Conservation (phyloP, 2,888 invertebrate genomes). For the Dioctria linearis region DNA sequence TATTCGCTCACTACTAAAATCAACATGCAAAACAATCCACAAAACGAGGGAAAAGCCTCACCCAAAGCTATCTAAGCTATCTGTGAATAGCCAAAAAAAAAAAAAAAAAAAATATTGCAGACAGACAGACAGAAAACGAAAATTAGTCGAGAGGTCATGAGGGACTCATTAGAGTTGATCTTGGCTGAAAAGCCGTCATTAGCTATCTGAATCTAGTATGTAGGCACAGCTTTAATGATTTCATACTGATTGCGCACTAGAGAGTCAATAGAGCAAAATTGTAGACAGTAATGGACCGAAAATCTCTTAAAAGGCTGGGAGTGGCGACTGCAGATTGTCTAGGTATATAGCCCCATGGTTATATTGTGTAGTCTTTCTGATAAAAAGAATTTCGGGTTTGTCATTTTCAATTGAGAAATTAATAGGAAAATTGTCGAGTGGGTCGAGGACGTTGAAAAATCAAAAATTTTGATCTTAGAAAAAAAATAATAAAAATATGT, state of each 20-base stretch:
- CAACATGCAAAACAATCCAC: constrained; percentile 45
- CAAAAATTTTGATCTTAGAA: constrained; percentile 31
- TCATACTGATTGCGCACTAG: constrained; percentile 18
- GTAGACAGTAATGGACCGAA: constrained; percentile 43
- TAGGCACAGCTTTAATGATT: constrained; percentile 44
- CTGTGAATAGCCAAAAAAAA: too few species aligned
- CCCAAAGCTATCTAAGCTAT: constrained; percentile 16
- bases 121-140: constrained; percentile 13
- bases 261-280: constrained; percentile 23
- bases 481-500: neutral
- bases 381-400: constrained; percentile 39
- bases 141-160: constrained; percentile 50
- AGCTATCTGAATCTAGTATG: neutral
- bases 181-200: constrained; percentile 46
- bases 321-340: constrained; percentile 33
- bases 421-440: constrained; percentile 47
- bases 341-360: constrained; percentile 4
- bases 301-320: constrained; percentile 51
- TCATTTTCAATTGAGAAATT: constrained; percentile 50
- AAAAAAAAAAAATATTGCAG: constrained; percentile 20
- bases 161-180: constrained; percentile 51
- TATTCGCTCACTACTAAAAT: constrained; percentile 1
- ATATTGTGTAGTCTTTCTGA: constrained; percentile 10
- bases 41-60: constrained; percentile 41
- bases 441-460: constrained; percentile 30